These are phyloP conservation scores for Vesta saturnalis DNA, from an alignment of 2,888 invertebrate genomes.

Conservation along the genomic window DNA sequence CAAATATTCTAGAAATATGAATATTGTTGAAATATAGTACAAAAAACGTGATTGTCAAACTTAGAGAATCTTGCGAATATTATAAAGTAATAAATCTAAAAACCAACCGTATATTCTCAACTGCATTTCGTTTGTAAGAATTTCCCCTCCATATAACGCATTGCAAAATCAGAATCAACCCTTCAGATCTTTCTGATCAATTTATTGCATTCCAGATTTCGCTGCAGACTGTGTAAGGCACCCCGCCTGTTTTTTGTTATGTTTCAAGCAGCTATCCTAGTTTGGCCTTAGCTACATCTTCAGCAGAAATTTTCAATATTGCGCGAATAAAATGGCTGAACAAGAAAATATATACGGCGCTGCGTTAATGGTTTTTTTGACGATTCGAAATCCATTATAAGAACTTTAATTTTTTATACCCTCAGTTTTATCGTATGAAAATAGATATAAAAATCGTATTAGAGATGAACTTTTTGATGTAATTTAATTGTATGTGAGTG, in stretches of 20 bases:
- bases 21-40: background rate
- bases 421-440: too few relatives aligned
- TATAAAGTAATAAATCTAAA: background rate
- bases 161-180: background rate
- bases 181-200: constrained; percentile 3
- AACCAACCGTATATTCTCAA: background rate
- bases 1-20: background rate
- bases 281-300: background rate
- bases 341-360: background rate
- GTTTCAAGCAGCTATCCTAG: background rate
- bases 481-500: too few relatives aligned
- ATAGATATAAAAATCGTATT: too few relatives aligned
- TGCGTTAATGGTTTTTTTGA: background rate
- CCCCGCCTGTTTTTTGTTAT: constrained; percentile 3
- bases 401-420: too few relatives aligned
- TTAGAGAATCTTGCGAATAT: background rate
- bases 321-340: background rate
- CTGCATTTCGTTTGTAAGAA: too few relatives aligned
- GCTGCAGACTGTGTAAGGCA: background rate
- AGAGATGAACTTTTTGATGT: too few relatives aligned
- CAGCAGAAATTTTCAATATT: constrained; percentile 11
- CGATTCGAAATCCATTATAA: too few relatives aligned
- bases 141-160: background rate
- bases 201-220: background rate
- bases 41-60: background rate